Base-by-base conservation (phyloP, 1,140 invertebrate species). In the Helicoverpa armigera region DNA sequence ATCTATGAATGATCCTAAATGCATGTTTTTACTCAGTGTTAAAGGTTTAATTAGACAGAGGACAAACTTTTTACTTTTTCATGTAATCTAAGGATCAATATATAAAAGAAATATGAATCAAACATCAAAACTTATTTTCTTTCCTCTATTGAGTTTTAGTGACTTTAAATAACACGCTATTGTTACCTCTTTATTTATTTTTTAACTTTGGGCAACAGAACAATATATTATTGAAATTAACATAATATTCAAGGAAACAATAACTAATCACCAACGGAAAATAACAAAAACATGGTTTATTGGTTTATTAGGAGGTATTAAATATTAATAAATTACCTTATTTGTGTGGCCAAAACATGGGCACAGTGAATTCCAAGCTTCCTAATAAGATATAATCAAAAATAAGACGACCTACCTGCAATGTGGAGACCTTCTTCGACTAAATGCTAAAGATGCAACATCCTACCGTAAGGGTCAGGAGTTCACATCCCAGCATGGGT, bases 381-480 rank as follows among this genome's bases (percentile, higher is more conserved):
- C 14, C 50, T 56, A 18, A 35, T 53, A 58, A 73, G 51, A 73
- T 73, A n/a, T 51, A 29, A 73, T 58, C 54, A 58, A 56, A 73
- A 35, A 73, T 60, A 75, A 50, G 12, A 61, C n/a, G 43, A 48
- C 13, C 29, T 75, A 75, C 14, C 13, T 74, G 14, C n/a, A 9
- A 65, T 35, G 29, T 16, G n/a, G 2, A 12, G 53, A 43, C 61
- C 75, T 78, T 69, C 63, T 69, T n/a, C 23, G 13, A 10, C 29
- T 78, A 78, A 78, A 78, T 69, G 76, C n/a, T 69, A 78, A 67
- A 78, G 29, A 69, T 78, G 63, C 76, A 69, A 78, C 76, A 78
- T 78, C 76, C 51, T 54, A 58, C 16, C 12, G 35, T n/a, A 29
- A 5, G 51, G 76, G 63, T 78, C 76, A 69, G 53, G 16, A 69